Conservation (phyloP, 1,140 invertebrate genomes). For the Drosophila kikkawai region DNA sequence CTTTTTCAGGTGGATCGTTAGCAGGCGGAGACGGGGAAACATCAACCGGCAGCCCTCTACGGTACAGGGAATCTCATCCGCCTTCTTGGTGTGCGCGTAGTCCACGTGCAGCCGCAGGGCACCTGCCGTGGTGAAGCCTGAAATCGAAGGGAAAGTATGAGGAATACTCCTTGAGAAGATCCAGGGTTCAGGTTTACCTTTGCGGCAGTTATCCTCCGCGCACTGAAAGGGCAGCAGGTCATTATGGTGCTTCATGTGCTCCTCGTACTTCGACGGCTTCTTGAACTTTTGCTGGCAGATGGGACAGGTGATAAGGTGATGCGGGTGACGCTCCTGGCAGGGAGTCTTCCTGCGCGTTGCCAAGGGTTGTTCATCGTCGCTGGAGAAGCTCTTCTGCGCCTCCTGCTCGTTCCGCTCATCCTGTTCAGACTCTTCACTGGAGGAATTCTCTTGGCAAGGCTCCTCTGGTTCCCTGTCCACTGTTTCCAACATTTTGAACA, state of each 20-base stretch:
- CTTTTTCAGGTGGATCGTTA: conserved; percentile 79
- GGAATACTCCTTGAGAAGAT: background rate
- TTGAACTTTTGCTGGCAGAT: conserved; percentile 79
- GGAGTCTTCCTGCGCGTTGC: conserved; percentile 35
- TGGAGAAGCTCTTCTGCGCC: conserved; percentile 11
- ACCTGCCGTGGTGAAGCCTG: conserved; percentile 71
- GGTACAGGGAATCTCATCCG: conserved; percentile 60
- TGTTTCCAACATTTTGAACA: conserved; percentile 72
- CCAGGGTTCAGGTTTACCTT: conserved; percentile 17
- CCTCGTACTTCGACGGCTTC: conserved; percentile 67
- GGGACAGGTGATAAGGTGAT: conserved; percentile 57
- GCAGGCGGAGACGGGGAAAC: conserved; percentile 71
- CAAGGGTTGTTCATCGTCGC: conserved; percentile 69
- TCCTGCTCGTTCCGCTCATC: conserved; percentile 14
- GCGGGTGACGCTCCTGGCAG: conserved; percentile 23
- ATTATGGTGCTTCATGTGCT: conserved; percentile 81
- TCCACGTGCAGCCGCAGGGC: conserved; percentile 76
- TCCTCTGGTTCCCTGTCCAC: conserved; percentile 62
- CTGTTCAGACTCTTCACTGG: conserved; percentile 21
- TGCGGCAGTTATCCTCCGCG: conserved; percentile 55
- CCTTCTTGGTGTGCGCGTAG: conserved; percentile 68
- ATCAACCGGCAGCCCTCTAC: conserved; percentile 63
- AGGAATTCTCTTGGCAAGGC: background rate
- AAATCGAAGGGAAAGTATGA: background rate
- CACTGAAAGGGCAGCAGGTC: conserved; percentile 76